These are phyloP conservation scores for Mormyrus lacerda DNA, from an alignment of 2,113 vertebrate genomes.

Conservation along the genomic window DNA sequence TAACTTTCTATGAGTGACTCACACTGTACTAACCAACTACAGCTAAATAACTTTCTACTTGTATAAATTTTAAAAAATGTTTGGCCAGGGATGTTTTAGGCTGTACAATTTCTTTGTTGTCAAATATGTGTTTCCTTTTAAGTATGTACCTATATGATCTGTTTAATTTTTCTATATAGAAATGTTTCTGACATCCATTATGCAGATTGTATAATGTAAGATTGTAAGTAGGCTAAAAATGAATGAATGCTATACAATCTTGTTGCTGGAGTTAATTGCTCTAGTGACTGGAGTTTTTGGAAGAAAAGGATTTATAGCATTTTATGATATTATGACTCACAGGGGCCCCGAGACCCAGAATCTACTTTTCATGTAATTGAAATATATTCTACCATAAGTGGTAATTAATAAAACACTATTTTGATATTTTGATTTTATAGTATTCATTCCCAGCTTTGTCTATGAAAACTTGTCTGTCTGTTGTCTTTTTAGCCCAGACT, in stretches of 20 bases:
- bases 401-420: conserved; percentile 85
- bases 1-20: conserved; percentile 35
- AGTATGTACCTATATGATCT: conserved; percentile 20
- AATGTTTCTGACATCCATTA: conserved; percentile 24
- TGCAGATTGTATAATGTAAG: conserved; percentile 30
- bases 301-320: conserved; percentile 19
- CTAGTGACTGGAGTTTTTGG: conserved; percentile 22
- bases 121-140: conserved; percentile 32
- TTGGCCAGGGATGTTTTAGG: conserved; percentile 38
- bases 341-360: conserved; percentile 51
- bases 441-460: neutral
- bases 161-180: conserved; percentile 23
- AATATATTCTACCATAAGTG: conserved; percentile 64
- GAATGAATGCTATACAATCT: conserved; percentile 36
- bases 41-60: conserved; percentile 47
- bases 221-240: conserved; percentile 33
- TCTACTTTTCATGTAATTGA: conserved; percentile 73
- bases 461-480: conserved; percentile 41
- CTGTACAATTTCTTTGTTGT: conserved; percentile 36
- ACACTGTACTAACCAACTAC: conserved; percentile 45
- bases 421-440: conserved; percentile 69
- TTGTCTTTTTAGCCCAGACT: neutral
- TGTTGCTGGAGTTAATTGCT: conserved; percentile 32
- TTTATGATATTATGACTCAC: conserved; percentile 46
- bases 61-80: conserved; percentile 49